phyloP scores from a whole-genome alignment of 2,888 invertebrate species.

The Tromatobia lineatoria region DNA sequence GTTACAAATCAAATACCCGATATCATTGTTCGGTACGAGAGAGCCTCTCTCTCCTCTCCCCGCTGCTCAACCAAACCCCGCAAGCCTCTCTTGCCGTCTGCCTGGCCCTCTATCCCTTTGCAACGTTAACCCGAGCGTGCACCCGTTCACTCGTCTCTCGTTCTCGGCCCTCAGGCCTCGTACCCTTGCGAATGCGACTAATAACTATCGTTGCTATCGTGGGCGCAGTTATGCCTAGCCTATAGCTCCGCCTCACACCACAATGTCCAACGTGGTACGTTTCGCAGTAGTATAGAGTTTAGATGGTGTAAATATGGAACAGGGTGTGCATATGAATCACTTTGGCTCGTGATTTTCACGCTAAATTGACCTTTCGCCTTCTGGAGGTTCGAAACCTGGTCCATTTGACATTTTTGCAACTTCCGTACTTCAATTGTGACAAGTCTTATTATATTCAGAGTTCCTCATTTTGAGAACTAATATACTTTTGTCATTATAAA shows the following conservation, averaged over 20 bases:
- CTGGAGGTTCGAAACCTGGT: too few relatives aligned
- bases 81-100: slow-evolving; percentile 54
- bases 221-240: slow-evolving; percentile 66
- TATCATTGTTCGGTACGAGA: slow-evolving; percentile 83
- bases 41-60: slow-evolving; percentile 60
- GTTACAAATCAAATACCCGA: slow-evolving; percentile 85
- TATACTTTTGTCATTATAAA: too few relatives aligned
- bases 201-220: slow-evolving; percentile 76
- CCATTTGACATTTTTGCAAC: too few relatives aligned
- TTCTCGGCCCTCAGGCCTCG: slow-evolving; percentile 64
- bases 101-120: slow-evolving; percentile 45
- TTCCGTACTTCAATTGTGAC: too few relatives aligned
- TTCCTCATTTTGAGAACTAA: too few relatives aligned
- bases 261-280: background rate
- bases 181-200: slow-evolving; percentile 76
- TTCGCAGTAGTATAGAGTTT: slow-evolving; percentile 8
- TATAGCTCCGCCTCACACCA: slow-evolving; percentile 8
- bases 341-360: too few relatives aligned
- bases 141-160: slow-evolving; percentile 47
- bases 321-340: background rate
- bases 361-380: too few relatives aligned
- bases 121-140: slow-evolving; percentile 61
- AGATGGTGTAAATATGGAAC: slow-evolving; percentile 18
- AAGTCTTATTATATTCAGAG: too few relatives aligned
- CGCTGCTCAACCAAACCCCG: slow-evolving; percentile 48